Percentiles rank a stretch among this genome's conserved stretches.
Evolutionary conservation across 1,140 invertebrate species (phyloP).

Genomic region (Magallana angulata): DNA sequence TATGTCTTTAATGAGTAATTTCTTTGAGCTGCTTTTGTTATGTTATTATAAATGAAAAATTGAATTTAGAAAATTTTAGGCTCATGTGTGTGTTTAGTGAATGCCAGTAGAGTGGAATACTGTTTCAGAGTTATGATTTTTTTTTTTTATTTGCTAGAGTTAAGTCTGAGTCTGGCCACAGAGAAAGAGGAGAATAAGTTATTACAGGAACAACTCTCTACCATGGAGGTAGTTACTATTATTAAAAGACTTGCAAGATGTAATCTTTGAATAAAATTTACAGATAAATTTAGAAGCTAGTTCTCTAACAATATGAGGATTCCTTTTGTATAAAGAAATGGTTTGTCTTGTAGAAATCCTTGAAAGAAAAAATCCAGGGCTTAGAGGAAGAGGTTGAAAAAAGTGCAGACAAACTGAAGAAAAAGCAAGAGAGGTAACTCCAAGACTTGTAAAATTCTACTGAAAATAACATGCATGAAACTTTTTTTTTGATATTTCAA

Average conservation of each 20-base stretch:
- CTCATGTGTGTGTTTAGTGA: too few relatives aligned
- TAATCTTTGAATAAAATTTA: too few relatives aligned
- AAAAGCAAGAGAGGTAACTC: constrained; percentile 79
- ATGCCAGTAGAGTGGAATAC: too few relatives aligned
- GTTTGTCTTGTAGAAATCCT: constrained; percentile 61
- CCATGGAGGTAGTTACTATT: constrained; percentile 60
- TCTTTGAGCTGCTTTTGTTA: too few relatives aligned
- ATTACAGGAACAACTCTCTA: constrained; percentile 71
- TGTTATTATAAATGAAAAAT: too few relatives aligned
- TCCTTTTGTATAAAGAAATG: background rate
- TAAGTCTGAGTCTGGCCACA: constrained; percentile 74
- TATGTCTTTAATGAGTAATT: too few relatives aligned
- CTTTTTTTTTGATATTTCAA: background rate
- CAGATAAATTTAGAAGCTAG: too few relatives aligned
- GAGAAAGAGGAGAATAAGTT: constrained; percentile 79
- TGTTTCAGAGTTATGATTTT: background rate
- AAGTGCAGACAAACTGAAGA: constrained; percentile 78
- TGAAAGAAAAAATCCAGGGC: constrained; percentile 66
- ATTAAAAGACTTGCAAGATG: too few relatives aligned
- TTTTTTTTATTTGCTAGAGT: constrained; percentile 65
- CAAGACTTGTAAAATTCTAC: too few relatives aligned
- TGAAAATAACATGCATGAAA: too few relatives aligned
- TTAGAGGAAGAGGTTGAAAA: constrained; percentile 75
- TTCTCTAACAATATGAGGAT: background rate
- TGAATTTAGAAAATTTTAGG: too few relatives aligned